These are phyloP conservation scores for Apoderus coryli DNA, from an alignment of 2,888 invertebrate genomes.

Conservation along the genomic window DNA sequence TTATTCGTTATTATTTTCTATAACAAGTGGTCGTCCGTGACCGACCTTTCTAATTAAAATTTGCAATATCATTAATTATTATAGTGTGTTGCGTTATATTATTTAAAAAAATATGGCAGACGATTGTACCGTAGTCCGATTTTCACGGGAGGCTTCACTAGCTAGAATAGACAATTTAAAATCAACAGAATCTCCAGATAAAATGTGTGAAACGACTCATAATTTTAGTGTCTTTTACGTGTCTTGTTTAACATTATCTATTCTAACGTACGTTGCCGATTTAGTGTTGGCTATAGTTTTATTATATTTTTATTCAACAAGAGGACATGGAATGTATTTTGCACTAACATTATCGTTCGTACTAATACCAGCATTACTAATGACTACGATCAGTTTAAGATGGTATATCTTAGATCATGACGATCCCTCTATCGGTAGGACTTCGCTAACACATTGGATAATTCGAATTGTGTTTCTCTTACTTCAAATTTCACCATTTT, in stretches of 20 bases:
- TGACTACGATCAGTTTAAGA: constrained; percentile 37
- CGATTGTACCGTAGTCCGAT: constrained; percentile 32
- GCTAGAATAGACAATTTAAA: constrained; percentile 31
- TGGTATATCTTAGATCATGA: constrained; percentile 37
- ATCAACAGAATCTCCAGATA: constrained; percentile 24
- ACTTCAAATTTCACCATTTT: constrained; percentile 34
- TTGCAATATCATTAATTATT: too few relatives aligned
- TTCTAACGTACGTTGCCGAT: constrained; percentile 33
- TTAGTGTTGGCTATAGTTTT: constrained; percentile 31
- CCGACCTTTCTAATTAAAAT: too few relatives aligned
- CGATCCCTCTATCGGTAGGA: constrained; percentile 31
- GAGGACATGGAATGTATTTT: constrained; percentile 33
- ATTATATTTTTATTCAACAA: constrained; percentile 31
- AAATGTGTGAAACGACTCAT: constrained; percentile 26
- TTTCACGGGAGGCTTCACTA: constrained; percentile 31
- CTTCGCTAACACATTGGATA: constrained; percentile 32
- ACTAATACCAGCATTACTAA: constrained; percentile 35
- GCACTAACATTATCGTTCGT: constrained; percentile 37
- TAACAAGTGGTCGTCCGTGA: too few relatives aligned
- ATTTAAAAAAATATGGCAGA: constrained; percentile 29
- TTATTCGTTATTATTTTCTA: too few relatives aligned
- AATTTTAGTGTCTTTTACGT: constrained; percentile 30
- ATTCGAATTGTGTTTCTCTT: constrained; percentile 33
- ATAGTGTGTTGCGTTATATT: too few relatives aligned
- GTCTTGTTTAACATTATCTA: constrained; percentile 32